Base-by-base conservation (phyloP, 64 coral and sea anemone species). In the Actinia tenebrosa region DNA sequence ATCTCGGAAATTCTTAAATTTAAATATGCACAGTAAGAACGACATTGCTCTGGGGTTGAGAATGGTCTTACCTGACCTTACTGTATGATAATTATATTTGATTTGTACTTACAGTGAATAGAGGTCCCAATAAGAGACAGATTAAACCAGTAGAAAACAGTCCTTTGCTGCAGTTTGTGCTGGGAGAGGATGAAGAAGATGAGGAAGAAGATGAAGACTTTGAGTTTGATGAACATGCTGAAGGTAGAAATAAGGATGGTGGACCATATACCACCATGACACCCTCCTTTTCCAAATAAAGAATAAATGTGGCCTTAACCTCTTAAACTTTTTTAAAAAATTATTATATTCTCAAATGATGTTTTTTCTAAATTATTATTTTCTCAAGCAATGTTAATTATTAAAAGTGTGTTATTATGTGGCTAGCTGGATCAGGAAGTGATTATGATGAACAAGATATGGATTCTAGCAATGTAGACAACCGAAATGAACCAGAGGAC, bases 71-170 rank as follows among this genome's bases (percentile, higher is more conserved):
- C 30, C 30, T 37, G 30, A 37, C 30, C 30, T 0, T 37, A 37
- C 30, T 37, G 30, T 37, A 37, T 37, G 30, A 37, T 37, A 37
- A 37, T 37, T 37, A 37, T 37, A 37, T 37, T 37, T 37, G 30
- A 37, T 37, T 37, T 37, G 1, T 37, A 37, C 47, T 68, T 83
- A 25, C 52, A 98, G 96, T 98, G 56, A 98, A 98, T 68, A 64
- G 96, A 95, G 96, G 96, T n/a, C 96, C 96, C 63, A 98, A 98
- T 64, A 98, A 98, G 59, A 92, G 96, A 26, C 89, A 92, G 64
- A 98, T 98, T 46, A 98, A 98, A 86, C 96, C 96, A 59, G 96
- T 91, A 75, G 96, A 94, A 19, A 98, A 98, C 82, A 98, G 91
- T 87, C 91, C 93, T 37, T 82, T 98, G 18, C 81, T 98, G 8